A percentile compares a stretch with the other conserved stretches of the same genome.
Evolutionary conservation across 92 coral and sea anemone species (phyloP).

Genomic region (Virgularia gustaviana): DNA sequence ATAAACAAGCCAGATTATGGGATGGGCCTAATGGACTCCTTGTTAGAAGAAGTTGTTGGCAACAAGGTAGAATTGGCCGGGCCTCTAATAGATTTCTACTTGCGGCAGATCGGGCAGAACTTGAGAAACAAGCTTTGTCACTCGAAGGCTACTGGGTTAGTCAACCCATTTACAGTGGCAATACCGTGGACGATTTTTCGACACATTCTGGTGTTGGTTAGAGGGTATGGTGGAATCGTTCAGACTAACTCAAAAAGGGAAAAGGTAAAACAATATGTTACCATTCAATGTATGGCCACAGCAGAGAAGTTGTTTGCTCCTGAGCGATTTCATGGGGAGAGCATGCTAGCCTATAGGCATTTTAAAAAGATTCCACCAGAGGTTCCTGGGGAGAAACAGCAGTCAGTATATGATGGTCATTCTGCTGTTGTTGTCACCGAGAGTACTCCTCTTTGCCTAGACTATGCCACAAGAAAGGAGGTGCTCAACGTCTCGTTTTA

Average conservation of each 20-base stretch:
- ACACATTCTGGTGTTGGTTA: slow-evolving; percentile 32
- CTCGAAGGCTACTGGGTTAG: slow-evolving; percentile 58
- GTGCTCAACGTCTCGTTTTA: too few species aligned
- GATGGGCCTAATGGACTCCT: slow-evolving; percentile 50
- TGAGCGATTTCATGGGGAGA: not conserved
- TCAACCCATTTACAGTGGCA: slow-evolving; percentile 35
- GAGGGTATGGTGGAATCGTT: slow-evolving; percentile 26
- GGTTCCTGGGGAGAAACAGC: too few species aligned
- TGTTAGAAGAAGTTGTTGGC: slow-evolving; percentile 44
- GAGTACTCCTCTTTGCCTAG: too few species aligned
- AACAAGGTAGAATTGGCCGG: slow-evolving; percentile 46
- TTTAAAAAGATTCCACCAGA: too few species aligned
- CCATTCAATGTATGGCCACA: not conserved
- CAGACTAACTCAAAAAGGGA: not conserved
- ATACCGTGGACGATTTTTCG: slow-evolving; percentile 52
- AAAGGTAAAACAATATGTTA: not conserved
- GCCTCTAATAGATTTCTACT: slow-evolving; percentile 35
- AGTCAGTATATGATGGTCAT: too few species aligned
- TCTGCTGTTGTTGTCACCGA: too few species aligned
- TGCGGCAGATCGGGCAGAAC: slow-evolving; percentile 25
- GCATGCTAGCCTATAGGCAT: not conserved
- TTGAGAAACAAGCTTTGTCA: slow-evolving; percentile 34
- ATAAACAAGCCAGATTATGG: slow-evolving; percentile 44
- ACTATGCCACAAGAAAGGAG: too few species aligned
- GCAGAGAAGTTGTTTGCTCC: not conserved